phyloP scores from a whole-genome alignment of 2,113 vertebrate genomes.

The Dipodomys stephensi region DNA sequence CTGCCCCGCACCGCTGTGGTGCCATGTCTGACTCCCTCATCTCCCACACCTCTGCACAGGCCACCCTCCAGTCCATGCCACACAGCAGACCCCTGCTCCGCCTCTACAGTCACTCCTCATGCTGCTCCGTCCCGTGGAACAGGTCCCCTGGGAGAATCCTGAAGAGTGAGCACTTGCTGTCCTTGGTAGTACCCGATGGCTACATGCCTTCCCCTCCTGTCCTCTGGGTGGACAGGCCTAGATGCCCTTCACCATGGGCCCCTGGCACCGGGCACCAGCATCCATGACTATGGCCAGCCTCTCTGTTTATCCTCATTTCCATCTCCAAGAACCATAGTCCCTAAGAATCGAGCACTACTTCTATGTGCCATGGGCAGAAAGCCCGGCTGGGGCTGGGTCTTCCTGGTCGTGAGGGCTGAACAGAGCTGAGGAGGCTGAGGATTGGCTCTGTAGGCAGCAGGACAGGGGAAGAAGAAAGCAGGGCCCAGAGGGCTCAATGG shows the following conservation, averaged over 20 bases:
- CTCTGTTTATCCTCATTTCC: neutral
- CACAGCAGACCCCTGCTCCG: neutral
- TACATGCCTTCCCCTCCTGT: neutral
- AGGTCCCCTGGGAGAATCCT: neutral
- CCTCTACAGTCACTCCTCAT: neutral
- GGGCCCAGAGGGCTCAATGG: no score
- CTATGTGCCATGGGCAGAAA: no score
- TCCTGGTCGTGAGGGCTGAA: neutral
- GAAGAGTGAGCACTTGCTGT: no score
- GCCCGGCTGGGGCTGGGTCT: neutral
- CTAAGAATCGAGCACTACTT: neutral
- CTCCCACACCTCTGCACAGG: no score
- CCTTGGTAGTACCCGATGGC: neutral
- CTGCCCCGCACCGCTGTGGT: neutral
- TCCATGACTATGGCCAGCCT: neutral
- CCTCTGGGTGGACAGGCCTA: neutral
- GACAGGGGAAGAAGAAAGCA: neutral
- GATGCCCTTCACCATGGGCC: neutral
- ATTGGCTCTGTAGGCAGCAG: no score
- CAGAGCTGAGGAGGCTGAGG: neutral
- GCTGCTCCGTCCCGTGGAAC: neutral
- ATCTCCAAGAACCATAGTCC: neutral
- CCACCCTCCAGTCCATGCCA: no score
- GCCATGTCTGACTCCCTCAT: no score
- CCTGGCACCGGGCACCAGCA: fast-evolving